Evolutionary conservation across 2,888 invertebrate species (phyloP), one percentile per base, ranked within the genome.

Genomic region (Acanthosoma haemorrhoidale): DNA sequence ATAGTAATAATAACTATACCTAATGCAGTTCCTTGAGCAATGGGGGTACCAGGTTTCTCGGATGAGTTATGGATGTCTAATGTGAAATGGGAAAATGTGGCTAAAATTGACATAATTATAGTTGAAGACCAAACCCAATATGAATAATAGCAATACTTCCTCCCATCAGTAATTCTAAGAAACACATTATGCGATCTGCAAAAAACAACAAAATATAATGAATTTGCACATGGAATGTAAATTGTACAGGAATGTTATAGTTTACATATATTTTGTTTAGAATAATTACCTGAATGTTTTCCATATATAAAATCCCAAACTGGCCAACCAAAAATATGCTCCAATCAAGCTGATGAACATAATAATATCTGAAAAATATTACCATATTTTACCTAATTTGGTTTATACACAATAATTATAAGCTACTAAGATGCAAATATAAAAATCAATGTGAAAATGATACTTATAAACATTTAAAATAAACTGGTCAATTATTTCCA

Each of bases 91-190:
- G 92, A 89, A 78, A 91, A 90, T 59, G 92, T 83, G 0, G 92
- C 92, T 77, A 92, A 82, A 0, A 83, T 84, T 0, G 90, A 87
- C 84, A 92, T 87, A 18, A 86, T 78, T 0, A 85, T 78, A 0
- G 92, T 92, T 74, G 86, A 85, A 4, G 86, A 84, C 91, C 92
- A 92, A 0, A 90, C 90, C 75, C 90, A 92, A 41, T 84, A 84
- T 0, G 92, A 92, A 78, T 93, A 93, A 78, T 92, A 92, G 77
- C 92, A 92, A 78, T 92, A 93, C 80, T 92, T 92, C 72, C 88
- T 85, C 0, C 91, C 90, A 80, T 93, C 92, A 0, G 92, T 92
- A 70, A 92, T 90, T 69, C 92, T 83, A 4, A 93, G 80, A 77
- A 92, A 93, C 3, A 93, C 91, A 79, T 92, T 92, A 59, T 91